Evolutionary conservation across 2,888 invertebrate species (phyloP).

Genomic region (Bellardia pandia): DNA sequence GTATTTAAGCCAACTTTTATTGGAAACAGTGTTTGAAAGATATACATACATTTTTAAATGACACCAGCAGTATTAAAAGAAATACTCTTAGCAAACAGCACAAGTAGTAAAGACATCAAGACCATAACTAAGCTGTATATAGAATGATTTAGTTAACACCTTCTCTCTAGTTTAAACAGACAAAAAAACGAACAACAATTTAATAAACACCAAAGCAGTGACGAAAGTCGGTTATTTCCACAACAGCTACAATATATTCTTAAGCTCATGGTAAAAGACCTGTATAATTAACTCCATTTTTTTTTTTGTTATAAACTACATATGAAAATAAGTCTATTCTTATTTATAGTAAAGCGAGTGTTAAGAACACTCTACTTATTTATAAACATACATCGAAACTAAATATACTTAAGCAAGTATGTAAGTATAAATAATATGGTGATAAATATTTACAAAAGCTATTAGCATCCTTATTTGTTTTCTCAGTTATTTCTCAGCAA

Average conservation of each 20-base stretch:
- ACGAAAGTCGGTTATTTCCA: conserved; percentile 3
- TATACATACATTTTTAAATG: too few species aligned
- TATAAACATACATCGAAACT: background rate
- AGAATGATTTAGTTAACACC: conserved; percentile 70
- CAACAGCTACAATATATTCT: background rate
- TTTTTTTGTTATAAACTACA: background rate
- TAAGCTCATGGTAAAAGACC: background rate
- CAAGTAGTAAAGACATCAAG: conserved; percentile 44
- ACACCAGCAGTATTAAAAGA: too few species aligned
- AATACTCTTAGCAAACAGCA: too few species aligned
- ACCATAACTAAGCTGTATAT: conserved; percentile 24
- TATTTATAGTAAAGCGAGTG: background rate
- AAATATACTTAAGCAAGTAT: background rate
- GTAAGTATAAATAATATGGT: background rate
- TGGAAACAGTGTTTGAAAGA: too few species aligned
- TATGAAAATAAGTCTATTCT: background rate
- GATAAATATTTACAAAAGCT: conserved; percentile 58
- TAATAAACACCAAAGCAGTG: background rate
- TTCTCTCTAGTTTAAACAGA: conserved; percentile 60
- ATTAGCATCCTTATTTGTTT: conserved; percentile 59
- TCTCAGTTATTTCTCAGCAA: background rate
- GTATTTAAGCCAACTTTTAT: too few species aligned
- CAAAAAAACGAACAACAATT: conserved; percentile 15
- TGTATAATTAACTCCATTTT: conserved; percentile 28
- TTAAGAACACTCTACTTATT: background rate